Percentiles rank a stretch among this genome's conserved stretches.
These are phyloP conservation scores for Pemphigus obesinymphae DNA, from an alignment of 1,140 invertebrate genomes.

Conservation along the genomic window DNA sequence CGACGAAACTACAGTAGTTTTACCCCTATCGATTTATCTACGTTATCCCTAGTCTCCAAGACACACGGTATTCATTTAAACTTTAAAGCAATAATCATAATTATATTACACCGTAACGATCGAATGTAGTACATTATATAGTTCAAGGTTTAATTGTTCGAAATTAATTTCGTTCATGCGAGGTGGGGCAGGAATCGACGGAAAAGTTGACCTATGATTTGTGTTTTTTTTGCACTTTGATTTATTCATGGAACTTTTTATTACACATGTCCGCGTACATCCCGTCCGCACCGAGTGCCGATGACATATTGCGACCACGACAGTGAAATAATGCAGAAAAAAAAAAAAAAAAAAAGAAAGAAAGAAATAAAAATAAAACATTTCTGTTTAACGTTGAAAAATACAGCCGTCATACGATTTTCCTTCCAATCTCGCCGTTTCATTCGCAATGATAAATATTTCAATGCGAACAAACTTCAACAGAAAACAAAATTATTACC, in stretches of 20 bases:
- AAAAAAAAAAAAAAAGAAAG: no score
- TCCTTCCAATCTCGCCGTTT: neutral
- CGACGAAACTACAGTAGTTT: neutral
- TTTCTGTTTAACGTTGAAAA: neutral
- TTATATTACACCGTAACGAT: neutral
- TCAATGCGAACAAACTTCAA: neutral
- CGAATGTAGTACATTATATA: neutral
- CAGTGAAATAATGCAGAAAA: slow-evolving; percentile 4
- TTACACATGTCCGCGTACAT: neutral
- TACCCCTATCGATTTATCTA: neutral
- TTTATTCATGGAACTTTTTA: slow-evolving; percentile 21
- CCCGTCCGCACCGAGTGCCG: neutral
- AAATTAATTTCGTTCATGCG: no score
- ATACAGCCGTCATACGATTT: neutral
- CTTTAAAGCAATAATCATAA: no score
- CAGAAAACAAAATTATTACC: neutral
- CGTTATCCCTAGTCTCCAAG: neutral
- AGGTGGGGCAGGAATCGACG: no score
- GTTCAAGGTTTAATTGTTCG: no score
- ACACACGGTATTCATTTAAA: neutral
- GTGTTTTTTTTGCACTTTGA: slow-evolving; percentile 6
- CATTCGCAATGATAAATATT: neutral
- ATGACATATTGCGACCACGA: slow-evolving; percentile 19
- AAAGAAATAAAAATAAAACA: slow-evolving; percentile 17
- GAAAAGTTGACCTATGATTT: neutral